Evolutionary conservation across 2,888 invertebrate species (phyloP).

Genomic region (Phoronis australis): DNA sequence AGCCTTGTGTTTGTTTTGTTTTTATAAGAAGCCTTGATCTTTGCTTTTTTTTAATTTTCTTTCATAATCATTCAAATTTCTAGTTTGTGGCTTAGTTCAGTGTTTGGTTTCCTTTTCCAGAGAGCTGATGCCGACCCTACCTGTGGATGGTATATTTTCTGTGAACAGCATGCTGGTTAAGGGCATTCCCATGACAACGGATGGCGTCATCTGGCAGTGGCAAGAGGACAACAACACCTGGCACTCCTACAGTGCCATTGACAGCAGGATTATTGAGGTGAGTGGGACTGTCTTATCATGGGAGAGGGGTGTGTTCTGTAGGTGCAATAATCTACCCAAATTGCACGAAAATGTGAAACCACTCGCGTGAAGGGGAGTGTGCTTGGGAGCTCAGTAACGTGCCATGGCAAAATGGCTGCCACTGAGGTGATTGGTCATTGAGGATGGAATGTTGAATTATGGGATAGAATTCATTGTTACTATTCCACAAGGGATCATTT

Average conservation of each 20-base stretch:
- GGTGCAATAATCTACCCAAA: no score
- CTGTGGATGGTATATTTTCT: constrained; percentile 89
- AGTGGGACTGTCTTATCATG: no score
- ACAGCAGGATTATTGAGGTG: constrained; percentile 88
- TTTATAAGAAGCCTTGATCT: background rate
- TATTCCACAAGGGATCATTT: no score
- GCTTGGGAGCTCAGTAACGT: no score
- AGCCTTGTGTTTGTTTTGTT: background rate
- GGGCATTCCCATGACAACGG: constrained; percentile 58
- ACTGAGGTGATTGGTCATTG: no score
- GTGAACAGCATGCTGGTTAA: constrained; percentile 74
- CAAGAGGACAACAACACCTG: constrained; percentile 83
- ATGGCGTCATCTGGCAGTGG: constrained; percentile 94
- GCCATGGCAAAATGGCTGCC: no score
- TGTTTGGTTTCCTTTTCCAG: constrained; percentile 29
- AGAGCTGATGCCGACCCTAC: constrained; percentile 93
- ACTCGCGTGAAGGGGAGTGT: no score
- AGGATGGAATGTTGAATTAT: no score
- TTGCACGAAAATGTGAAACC: no score
- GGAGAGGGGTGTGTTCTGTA: no score
- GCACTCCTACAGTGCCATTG: constrained; percentile 90
- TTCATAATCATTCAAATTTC: background rate
- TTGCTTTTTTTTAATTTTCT: background rate
- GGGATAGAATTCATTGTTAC: no score
- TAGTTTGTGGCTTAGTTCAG: constrained; percentile 5